Base-by-base conservation (phyloP, 1,140 invertebrate species). In the Pseudomyrmex pallidus region DNA sequence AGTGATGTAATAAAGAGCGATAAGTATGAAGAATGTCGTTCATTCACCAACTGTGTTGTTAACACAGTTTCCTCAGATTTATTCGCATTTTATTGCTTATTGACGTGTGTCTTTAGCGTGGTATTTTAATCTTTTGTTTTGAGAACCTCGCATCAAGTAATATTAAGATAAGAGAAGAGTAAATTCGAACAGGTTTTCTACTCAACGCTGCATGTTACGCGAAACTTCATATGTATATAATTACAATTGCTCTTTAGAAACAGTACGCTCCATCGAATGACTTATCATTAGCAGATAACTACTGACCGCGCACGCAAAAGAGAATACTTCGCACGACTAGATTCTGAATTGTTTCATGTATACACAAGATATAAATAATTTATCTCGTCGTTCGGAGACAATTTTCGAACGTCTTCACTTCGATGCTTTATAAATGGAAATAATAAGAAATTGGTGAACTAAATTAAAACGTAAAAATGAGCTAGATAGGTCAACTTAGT, bases 101-200 rank as follows among this genome's bases (percentile, higher is more conserved):
- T 35, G 5, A 35, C 35, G 7, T 1, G 5, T 7, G 35, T 35
- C 35, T 35, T 35, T 35, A 0, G 7, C 9, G n/a, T 59, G n/a
- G 7, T 59, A 59, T 64, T 77, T 67, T 77, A 67, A 77, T 77
- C 62, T 64, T 77, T 22, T 22, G 17, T 77, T 67, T 77, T n/a
- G n/a, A 8, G 17, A 67, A 13, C 12, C 2, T 5, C 2, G 4
- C 13, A 77, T 56, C n/a, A 17, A 10, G 17, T 12, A n/a, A n/a
- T n/a, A 35, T 17, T 13, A 3, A 54, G 62, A 77, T 77, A 66
- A 77, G 25, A 77, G 20, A 20, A 20, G 13, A 20, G 13, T 8
- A 52, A 7, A 76, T n/a, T 35, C 25, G 13, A 61, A 15, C 22
- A 15, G 12, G 15, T 52, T 15, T 15, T 66, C 1, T 76, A 54